Conservation (phyloP, 2,888 invertebrate species). For the Emmelina monodactyla region DNA sequence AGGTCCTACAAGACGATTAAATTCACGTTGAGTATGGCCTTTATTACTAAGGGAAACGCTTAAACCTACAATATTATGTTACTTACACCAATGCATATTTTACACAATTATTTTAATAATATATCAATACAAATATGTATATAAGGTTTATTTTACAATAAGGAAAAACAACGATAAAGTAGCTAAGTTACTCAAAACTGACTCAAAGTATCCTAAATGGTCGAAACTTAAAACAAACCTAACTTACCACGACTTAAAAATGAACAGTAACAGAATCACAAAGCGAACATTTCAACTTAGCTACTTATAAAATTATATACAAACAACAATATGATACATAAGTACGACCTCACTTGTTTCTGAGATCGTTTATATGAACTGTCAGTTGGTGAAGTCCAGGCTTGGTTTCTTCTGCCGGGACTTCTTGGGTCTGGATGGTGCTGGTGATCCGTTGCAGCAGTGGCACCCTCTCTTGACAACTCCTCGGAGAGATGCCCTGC, state of each 20-base stretch:
- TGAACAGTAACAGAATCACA: constrained; percentile 33
- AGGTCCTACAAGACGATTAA: constrained; percentile 42
- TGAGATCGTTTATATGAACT: no score
- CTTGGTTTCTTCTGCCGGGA: constrained; percentile 36
- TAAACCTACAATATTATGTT: constrained; percentile 43
- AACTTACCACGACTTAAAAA: constrained; percentile 23
- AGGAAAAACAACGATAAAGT: constrained; percentile 7
- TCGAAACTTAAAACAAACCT: no score
- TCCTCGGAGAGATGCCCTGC: constrained; percentile 56
- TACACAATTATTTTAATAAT: constrained; percentile 11
- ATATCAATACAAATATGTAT: no score
- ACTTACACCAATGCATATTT: constrained; percentile 40
- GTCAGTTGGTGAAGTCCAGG: constrained; percentile 26
- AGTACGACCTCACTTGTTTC: no score
- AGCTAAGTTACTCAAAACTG: no score
- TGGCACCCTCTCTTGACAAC: constrained; percentile 69
- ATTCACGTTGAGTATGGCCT: constrained; percentile 57
- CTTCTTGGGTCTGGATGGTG: constrained; percentile 57
- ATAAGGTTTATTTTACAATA: neutral
- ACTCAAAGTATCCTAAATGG: no score
- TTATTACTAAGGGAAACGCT: constrained; percentile 51
- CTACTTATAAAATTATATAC: constrained; percentile 43
- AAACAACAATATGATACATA: constrained; percentile 33
- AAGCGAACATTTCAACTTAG: constrained; percentile 24
- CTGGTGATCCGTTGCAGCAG: constrained; percentile 68